phyloP scores from a whole-genome alignment of 2,797 vertebrate species.

The Xerus rutilus region DNA sequence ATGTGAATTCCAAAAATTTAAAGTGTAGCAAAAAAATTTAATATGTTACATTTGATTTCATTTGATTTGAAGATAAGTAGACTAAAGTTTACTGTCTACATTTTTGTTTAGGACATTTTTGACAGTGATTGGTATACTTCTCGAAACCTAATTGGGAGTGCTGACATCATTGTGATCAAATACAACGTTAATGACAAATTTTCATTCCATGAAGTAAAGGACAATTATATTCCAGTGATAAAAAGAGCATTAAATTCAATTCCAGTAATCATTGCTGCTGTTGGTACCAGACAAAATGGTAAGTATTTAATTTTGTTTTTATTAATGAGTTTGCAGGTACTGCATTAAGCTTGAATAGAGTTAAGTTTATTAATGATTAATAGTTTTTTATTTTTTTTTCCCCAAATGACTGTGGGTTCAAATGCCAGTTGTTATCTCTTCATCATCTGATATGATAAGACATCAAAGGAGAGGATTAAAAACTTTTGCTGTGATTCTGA shows the following conservation, averaged over 20 bases:
- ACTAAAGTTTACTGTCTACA: constrained; percentile 60
- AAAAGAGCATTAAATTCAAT: constrained; percentile 94
- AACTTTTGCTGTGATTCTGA: not conserved
- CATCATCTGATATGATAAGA: not conserved
- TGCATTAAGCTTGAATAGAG: constrained; percentile 17
- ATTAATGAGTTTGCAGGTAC: constrained; percentile 29
- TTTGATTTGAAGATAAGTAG: constrained; percentile 42
- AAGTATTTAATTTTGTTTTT: constrained; percentile 79
- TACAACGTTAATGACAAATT: constrained; percentile 97
- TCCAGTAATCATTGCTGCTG: constrained; percentile 95
- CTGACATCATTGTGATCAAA: constrained; percentile 97
- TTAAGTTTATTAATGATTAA: constrained; percentile 68
- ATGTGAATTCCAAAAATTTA: constrained; percentile 2
- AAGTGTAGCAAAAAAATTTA: not conserved
- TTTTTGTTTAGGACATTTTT: constrained; percentile 93
- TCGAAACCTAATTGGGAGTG: constrained; percentile 93
- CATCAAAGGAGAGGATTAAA: not conserved
- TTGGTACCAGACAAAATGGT: constrained; percentile 96
- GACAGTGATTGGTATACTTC: constrained; percentile 97
- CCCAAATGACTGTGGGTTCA: not conserved
- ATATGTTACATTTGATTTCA: not conserved
- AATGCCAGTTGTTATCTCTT: not conserved
- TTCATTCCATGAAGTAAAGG: constrained; percentile 96
- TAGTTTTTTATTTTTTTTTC: not conserved
- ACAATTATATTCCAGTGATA: constrained; percentile 94